phyloP scores from a whole-genome alignment of 1,140 invertebrate species.

The Tenebrio molitor region DNA sequence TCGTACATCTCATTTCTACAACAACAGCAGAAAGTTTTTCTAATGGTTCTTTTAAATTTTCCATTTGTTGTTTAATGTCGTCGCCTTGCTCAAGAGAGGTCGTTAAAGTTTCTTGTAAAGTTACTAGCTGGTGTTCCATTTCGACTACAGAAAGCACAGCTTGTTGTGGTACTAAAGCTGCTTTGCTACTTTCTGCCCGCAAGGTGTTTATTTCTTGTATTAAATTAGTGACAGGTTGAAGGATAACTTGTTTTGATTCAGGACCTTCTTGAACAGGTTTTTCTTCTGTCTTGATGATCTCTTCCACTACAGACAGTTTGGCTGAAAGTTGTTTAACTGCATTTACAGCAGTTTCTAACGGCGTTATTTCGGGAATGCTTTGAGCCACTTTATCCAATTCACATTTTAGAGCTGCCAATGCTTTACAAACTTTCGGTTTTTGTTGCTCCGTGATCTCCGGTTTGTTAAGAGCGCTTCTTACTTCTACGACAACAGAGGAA shows the following conservation, averaged over 20 bases:
- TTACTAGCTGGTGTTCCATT: background rate
- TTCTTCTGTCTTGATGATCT: background rate
- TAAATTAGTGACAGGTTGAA: background rate
- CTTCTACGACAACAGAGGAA: constrained; percentile 26
- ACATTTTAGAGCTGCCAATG: constrained; percentile 45
- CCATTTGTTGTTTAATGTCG: background rate
- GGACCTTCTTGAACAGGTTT: background rate
- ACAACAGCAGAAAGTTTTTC: constrained; percentile 1
- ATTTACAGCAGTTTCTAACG: background rate
- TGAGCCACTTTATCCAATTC: constrained; percentile 40
- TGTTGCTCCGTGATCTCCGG: constrained; percentile 22
- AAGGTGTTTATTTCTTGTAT: background rate
- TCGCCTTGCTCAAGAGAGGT: background rate
- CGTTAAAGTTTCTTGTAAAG: background rate
- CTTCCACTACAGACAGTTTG: constrained; percentile 14
- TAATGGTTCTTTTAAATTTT: constrained; percentile 3
- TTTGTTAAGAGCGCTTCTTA: constrained; percentile 12
- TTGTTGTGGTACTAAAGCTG: background rate
- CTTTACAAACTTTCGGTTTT: constrained; percentile 31
- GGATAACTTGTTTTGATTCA: background rate
- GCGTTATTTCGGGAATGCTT: constrained; percentile 8
- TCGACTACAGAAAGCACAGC: background rate
- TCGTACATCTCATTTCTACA: background rate
- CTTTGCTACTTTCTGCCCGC: background rate
- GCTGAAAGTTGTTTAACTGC: constrained; percentile 19